Evolutionary conservation across 2,888 invertebrate species (phyloP), one percentile per base, ranked within the genome.

Genomic region (Trachelus tabidus): DNA sequence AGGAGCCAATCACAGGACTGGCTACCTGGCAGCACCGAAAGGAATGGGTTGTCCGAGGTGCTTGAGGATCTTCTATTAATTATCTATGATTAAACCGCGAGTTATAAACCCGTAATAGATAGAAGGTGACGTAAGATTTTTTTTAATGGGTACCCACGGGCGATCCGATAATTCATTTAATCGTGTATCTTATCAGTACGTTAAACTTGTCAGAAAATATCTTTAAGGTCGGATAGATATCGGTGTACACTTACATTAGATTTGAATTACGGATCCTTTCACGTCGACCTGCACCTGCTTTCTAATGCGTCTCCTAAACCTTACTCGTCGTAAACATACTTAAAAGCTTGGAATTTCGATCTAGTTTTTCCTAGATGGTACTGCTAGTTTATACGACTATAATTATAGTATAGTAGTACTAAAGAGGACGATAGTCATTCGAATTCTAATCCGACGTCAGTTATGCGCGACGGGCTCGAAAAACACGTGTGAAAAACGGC

Each of bases 211-310:
- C 23, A 9, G 56, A 56, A 56, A 40, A 23, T 23, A 23, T 56
- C 6, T 56, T 15, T 56, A 56, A 56, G 23, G 2, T 56, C 23
- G 56, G 2, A 56, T 23, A 56, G 23, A 56, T 56, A 56, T 23
- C 6, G 56, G 1, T 56, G 56, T 9, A 56, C 0, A 23, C 56
- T 71, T 33, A 11, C 31, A 34, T 75, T 23, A 0, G 71, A 34
- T 77, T 75, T 78, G 76, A 78, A 75, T 78, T 78, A 78, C 68
- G 35, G 78, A 30, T 37, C 69, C 40, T 77, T 77, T 34, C 56
- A 71, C 31, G 71, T 71, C 15, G 75, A 34, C 69, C 56, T n/a
- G 76, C 78, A 78, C 78, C 78, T 78, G 78, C 71, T 75, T 71
- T 75, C 76, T 78, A 76, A 78, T 78, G 78, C 76, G 73, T 78